These are phyloP conservation scores for Mimumesa dahlbomi DNA, from an alignment of 2,888 invertebrate genomes.

Conservation along the genomic window DNA sequence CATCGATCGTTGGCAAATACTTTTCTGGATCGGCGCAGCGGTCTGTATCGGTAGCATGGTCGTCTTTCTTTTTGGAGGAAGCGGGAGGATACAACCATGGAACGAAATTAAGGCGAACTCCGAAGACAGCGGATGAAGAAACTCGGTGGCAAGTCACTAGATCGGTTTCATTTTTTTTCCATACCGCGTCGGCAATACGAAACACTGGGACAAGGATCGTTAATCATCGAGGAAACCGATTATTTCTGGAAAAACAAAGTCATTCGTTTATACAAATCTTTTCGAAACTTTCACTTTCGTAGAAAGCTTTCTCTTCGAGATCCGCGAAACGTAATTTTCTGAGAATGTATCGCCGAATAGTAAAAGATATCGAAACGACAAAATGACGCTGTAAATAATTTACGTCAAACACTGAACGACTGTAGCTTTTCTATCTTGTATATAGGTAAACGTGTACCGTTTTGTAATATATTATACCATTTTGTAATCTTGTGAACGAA, in stretches of 20 bases:
- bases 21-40: constrained; percentile 77
- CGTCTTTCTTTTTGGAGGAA: constrained; percentile 77
- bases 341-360: not conserved
- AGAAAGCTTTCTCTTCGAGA: not conserved
- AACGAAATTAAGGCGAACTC: constrained; percentile 65
- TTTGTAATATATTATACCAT: too few species aligned
- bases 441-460: not conserved
- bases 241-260: not conserved
- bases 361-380: not conserved
- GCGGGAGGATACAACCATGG: constrained; percentile 78
- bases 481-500: not conserved
- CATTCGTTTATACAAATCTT: not conserved
- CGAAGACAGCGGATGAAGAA: not conserved
- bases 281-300: not conserved
- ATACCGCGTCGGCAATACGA: too few species aligned
- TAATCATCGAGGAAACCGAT: not conserved
- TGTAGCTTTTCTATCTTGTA: not conserved
- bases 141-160: not conserved
- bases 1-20: constrained; percentile 76
- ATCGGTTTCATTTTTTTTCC: too few species aligned
- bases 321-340: not conserved
- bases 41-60: constrained; percentile 75
- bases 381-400: constrained; percentile 1
- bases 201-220: not conserved
- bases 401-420: not conserved